These are phyloP conservation scores for Phoeniculus purpureus DNA, from an alignment of 2,797 vertebrate species.

Conservation along the genomic window DNA sequence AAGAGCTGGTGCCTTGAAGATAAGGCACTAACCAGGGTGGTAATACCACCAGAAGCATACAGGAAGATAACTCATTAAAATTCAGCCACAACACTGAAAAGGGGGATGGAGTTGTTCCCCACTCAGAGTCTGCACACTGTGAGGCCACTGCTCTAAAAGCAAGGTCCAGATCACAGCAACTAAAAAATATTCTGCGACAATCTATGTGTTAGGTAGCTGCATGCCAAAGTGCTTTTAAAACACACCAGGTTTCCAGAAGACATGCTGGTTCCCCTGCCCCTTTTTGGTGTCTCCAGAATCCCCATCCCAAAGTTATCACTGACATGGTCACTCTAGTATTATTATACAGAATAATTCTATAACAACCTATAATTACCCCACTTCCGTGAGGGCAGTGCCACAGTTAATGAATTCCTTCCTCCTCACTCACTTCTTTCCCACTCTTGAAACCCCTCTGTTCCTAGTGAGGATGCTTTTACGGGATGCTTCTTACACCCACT, in stretches of 20 bases:
- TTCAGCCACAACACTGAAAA: background rate
- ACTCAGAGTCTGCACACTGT: background rate
- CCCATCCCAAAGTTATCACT: accelerated
- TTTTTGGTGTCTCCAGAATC: background rate
- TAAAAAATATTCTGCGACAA: background rate
- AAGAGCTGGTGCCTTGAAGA: background rate
- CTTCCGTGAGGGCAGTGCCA: background rate
- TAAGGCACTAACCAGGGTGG: background rate
- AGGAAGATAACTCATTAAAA: background rate
- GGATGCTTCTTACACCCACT: background rate
- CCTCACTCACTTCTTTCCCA: accelerated
- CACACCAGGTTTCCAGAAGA: background rate
- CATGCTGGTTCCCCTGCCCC: background rate
- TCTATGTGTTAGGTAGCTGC: background rate
- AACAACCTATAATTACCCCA: background rate
- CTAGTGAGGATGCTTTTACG: background rate
- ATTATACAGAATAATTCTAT: background rate
- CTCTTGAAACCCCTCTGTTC: background rate
- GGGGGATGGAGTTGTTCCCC: background rate
- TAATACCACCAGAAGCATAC: background rate
- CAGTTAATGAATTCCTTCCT: background rate
- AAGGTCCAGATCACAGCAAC: background rate
- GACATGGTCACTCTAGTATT: background rate
- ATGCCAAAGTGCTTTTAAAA: background rate
- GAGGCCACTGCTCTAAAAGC: background rate